phyloP scores from a whole-genome alignment of 2,797 vertebrate genomes.

The Rhincodon typus region DNA sequence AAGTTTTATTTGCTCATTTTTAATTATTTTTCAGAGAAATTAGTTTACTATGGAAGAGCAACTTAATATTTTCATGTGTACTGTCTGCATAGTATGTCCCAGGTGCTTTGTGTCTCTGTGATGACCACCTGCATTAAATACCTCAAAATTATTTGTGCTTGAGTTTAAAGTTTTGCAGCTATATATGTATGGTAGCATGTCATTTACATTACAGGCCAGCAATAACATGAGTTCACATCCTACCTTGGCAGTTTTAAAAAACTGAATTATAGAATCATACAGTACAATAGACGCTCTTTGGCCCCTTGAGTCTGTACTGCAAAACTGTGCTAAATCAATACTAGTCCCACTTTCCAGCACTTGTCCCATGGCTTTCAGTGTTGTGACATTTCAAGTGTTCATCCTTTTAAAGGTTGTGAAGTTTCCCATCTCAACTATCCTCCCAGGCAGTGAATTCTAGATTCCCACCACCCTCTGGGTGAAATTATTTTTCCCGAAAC shows the following conservation, averaged over 20 bases:
- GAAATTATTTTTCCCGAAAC: too few relatives aligned
- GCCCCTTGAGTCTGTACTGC: too few relatives aligned
- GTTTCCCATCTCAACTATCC: too few relatives aligned
- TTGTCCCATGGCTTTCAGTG: too few relatives aligned
- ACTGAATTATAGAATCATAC: background rate
- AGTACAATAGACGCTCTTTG: too few relatives aligned
- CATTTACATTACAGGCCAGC: background rate
- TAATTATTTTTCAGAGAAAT: background rate
- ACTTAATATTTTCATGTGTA: background rate
- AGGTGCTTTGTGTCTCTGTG: background rate
- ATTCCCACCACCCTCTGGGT: too few relatives aligned
- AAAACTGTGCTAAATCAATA: too few relatives aligned
- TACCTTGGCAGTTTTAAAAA: background rate
- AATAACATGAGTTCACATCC: background rate
- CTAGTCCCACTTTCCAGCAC: too few relatives aligned
- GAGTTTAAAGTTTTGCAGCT: background rate
- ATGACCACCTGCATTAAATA: background rate
- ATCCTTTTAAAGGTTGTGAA: too few relatives aligned
- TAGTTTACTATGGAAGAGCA: background rate
- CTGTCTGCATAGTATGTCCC: background rate
- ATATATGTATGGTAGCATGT: background rate
- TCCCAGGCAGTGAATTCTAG: too few relatives aligned
- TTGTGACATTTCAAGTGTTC: too few relatives aligned
- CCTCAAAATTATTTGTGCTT: background rate
- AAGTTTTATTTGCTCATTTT: background rate